Percentiles rank a stretch among this genome's conserved stretches.
phyloP scores from a whole-genome alignment of 2,888 invertebrate genomes.

The Drosophila paranaensis region DNA sequence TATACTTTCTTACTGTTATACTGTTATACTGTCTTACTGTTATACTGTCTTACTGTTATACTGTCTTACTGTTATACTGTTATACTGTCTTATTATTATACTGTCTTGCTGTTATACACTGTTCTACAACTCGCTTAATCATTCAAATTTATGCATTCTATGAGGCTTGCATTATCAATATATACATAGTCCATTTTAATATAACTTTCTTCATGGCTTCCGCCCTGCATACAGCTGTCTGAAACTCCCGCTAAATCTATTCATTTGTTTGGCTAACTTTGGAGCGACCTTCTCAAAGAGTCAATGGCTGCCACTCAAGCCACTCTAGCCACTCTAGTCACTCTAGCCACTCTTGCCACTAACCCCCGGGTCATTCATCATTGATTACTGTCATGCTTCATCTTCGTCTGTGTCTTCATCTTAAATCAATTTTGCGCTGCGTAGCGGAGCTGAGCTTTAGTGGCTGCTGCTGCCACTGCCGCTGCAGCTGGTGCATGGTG shows the following conservation, averaged over 20 bases:
- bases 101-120: no score
- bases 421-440: slow-evolving; percentile 57
- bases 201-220: neutral
- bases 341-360: slow-evolving; percentile 10
- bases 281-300: slow-evolving; percentile 47
- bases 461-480: slow-evolving; percentile 9
- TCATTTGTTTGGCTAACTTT: slow-evolving; percentile 32
- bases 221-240: no score
- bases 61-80: no score
- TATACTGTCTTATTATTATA: no score
- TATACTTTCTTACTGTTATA: no score
- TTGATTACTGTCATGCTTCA: slow-evolving; percentile 64
- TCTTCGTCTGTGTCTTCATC: slow-evolving; percentile 47
- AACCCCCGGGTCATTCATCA: slow-evolving; percentile 49
- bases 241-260: neutral
- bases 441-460: neutral
- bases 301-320: slow-evolving; percentile 25
- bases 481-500: slow-evolving; percentile 18
- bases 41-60: no score
- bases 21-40: no score
- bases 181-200: no score
- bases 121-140: no score
- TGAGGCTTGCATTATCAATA: no score
- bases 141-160: no score
- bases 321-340: slow-evolving; percentile 1